Evolutionary conservation across 2,113 vertebrate species (phyloP).

Genomic region (Callospermophilus lateralis): DNA sequence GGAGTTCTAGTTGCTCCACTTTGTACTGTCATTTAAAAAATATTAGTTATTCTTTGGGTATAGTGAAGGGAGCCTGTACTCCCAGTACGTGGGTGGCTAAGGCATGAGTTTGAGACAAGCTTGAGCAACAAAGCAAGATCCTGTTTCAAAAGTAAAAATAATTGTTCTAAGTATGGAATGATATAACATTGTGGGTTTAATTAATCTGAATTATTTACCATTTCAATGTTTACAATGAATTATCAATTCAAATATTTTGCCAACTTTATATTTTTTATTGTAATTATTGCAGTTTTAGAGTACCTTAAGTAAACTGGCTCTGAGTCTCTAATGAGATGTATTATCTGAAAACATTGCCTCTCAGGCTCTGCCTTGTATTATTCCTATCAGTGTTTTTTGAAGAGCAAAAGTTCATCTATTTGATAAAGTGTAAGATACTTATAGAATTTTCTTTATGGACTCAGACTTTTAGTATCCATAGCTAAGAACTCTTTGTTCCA

Average conservation of each 20-base stretch:
- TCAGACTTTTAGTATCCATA: neutral
- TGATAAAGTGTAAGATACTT: neutral
- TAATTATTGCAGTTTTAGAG: neutral
- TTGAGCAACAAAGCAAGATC: too few relatives aligned
- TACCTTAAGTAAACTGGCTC: constrained; percentile 19
- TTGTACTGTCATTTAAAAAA: neutral
- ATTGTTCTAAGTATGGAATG: neutral
- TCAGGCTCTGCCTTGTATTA: neutral
- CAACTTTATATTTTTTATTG: neutral
- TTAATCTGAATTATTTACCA: neutral
- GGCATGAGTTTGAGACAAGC: neutral
- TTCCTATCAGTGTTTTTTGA: neutral
- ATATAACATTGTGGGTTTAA: neutral
- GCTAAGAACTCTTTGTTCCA: constrained; percentile 10
- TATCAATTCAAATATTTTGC: neutral
- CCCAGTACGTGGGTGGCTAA: neutral
- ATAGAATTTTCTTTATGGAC: neutral
- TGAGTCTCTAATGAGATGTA: neutral
- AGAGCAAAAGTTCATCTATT: neutral
- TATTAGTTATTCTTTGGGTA: neutral
- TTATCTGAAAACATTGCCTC: neutral
- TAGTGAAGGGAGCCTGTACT: neutral
- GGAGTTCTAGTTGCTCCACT: neutral
- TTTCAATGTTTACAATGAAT: neutral
- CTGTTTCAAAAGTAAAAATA: too few relatives aligned